Conservation (phyloP, 1,140 invertebrate species). For the Hypsibius dujardini region DNA sequence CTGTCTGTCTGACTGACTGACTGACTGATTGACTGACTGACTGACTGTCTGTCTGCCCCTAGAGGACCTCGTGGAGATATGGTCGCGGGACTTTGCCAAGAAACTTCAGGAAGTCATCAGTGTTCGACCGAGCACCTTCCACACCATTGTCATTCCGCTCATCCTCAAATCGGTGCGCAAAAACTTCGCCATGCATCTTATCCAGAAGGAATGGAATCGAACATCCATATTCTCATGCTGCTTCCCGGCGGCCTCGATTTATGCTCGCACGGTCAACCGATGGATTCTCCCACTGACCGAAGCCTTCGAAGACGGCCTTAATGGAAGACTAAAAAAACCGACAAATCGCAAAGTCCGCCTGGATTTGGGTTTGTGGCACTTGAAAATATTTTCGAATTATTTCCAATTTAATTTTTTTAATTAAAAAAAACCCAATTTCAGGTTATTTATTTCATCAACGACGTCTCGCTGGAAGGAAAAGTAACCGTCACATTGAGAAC, state of each 20-base stretch:
- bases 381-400: too few relatives aligned
- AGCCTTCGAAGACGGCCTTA: background rate
- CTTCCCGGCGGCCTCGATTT: background rate
- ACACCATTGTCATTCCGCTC: background rate
- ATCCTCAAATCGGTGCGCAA: background rate
- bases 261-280: background rate
- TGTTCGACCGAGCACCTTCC: conserved; percentile 1
- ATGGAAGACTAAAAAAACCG: background rate
- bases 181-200: background rate
- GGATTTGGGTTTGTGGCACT: background rate
- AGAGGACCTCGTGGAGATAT: conserved; percentile 2
- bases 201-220: conserved; percentile 1
- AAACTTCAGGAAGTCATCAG: background rate
- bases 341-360: background rate
- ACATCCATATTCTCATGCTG: background rate
- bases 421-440: too few relatives aligned
- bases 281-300: conserved; percentile 6
- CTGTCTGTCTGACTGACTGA: background rate
- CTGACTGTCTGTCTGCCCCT: background rate
- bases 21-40: background rate
- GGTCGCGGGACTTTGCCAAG: conserved; percentile 7
- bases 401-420: too few relatives aligned
- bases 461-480: too few relatives aligned
- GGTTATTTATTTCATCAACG: too few relatives aligned
- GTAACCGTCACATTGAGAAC: too few relatives aligned